Evolutionary conservation across 2,797 vertebrate genomes (phyloP), one percentile per base, ranked within the genome.

Genomic region (Nasua narica): DNA sequence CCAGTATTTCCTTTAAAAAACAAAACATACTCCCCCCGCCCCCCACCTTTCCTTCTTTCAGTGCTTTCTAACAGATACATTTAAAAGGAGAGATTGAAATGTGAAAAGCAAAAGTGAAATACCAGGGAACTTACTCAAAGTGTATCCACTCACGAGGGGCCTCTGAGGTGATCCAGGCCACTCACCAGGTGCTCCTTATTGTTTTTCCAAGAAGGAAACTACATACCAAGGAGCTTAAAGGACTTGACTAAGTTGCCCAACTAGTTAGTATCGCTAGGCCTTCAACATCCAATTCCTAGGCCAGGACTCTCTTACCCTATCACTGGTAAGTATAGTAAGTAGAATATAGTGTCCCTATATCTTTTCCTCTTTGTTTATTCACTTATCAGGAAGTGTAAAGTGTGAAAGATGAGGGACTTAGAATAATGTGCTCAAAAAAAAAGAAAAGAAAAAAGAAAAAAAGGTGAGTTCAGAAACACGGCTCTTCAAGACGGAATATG

Each of bases 31-130:
- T 11, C 60, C 72, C 43, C 43, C 43, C 43, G 6, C 40, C 40
- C 40, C 32, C 46, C 88, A 60, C 37, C 19, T 67, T 25, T 87
- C 58, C 84, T 72, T 70, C 77, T 87, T 60, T 78, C 18, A 16
- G 50, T 54, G 79, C 56, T 48, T 78, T 48, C 54, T 97, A 74
- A 67, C 54, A 88, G 69, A 79, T 50, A 67, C 12, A 50, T 85
- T 92, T 84, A 60, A 67, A 67, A 86, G 48, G 40, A 83, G 19
- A 95, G 46, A 69, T 0, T 72, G 67, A 93, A 65, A 52, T 62
- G 21, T 48, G 56, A 91, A 91, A 90, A 87, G 90, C 32, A 88
- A 96, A 77, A 84, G 58, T 48, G 84, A 94, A 62, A 29, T 54
- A 81, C 25, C 60, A 67, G 56, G 62, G 50, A 83, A 79, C 12